These are phyloP conservation scores for Dendroctonus valens DNA, from an alignment of 1,140 invertebrate genomes.

Conservation along the genomic window DNA sequence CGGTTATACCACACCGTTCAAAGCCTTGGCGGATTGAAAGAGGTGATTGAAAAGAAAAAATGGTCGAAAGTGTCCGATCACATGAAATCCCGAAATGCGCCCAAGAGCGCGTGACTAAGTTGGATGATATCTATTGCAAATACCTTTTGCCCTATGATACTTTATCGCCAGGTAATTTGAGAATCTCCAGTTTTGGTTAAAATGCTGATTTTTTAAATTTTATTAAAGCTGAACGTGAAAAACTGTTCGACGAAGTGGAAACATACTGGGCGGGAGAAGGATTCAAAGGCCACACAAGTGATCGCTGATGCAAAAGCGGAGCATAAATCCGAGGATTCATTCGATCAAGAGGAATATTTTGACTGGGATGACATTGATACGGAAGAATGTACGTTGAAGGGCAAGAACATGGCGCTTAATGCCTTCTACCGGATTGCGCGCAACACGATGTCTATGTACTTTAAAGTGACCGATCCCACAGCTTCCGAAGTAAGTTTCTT, in stretches of 20 bases:
- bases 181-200: neutral
- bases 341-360: constrained; percentile 55
- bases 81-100: constrained; percentile 81
- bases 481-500: constrained; percentile 52
- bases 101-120: constrained; percentile 78
- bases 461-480: constrained; percentile 60
- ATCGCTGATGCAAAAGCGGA: constrained; percentile 54
- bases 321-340: constrained; percentile 54
- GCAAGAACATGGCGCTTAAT: constrained; percentile 77
- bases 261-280: constrained; percentile 69
- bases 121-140: constrained; percentile 92
- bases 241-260: constrained; percentile 74
- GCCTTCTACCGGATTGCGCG: constrained; percentile 80
- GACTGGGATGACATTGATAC: constrained; percentile 66
- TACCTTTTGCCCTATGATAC: constrained; percentile 90
- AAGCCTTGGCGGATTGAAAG: constrained; percentile 80
- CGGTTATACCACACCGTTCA: constrained; percentile 84
- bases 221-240: constrained; percentile 65
- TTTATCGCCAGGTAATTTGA: constrained; percentile 63
- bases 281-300: constrained; percentile 52
- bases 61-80: constrained; percentile 88
- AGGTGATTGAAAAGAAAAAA: constrained; percentile 87
- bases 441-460: constrained; percentile 82
- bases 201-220: constrained; percentile 22
- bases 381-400: constrained; percentile 81